Base-by-base conservation (phyloP, 2,113 vertebrate genomes). In the Silurus meridionalis region DNA sequence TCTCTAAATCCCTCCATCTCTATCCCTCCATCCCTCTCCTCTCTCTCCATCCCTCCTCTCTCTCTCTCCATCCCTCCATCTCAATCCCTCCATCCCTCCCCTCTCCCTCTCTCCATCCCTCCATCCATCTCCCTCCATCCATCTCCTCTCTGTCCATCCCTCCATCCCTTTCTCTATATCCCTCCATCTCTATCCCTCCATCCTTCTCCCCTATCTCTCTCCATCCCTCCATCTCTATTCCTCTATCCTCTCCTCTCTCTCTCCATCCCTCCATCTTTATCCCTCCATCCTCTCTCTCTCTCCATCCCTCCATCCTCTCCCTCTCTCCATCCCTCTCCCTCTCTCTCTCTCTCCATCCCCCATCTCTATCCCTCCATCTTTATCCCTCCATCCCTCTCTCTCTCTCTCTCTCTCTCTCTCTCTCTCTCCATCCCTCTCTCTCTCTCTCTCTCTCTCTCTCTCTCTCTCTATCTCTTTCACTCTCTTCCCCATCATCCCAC, bases 401-500 rank as follows among this genome's bases (percentile, higher is more conserved):
- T 64, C 21, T 66, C 75, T 52, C 52, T 25, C 55, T 94, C 67
- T 71, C 81, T 89, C 81, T 74, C 53, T 19, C 74, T 94, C 61
- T 90, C 75, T 71, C 48, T 74, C 63, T 48, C 3, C 48, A 50
- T 74, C 75, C 67, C 55, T 67, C 25, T 67, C 4, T 25, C 11
- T 67, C 64, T 72, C 28, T 46, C 58, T 74, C 77, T 74, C 25
- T 14, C 37, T 25, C 3, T 58, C 10, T 21, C 52, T 60, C 25
- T 46, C 46, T 25, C 17, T 80, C 25, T 64, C 15, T 63, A 5
- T 37, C 77, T 66, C 11, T 48, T 0, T 82, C 28, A 66, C 72
- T 55, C 23, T 71, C 13, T 10, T 21, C 8, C 28, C 58, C 17
- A 15, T 21, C 46, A n/a, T 28, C 13, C 25, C 25, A 15, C 58